Base-by-base conservation (phyloP, 2,888 invertebrate species). In the Nudaria mundana region DNA sequence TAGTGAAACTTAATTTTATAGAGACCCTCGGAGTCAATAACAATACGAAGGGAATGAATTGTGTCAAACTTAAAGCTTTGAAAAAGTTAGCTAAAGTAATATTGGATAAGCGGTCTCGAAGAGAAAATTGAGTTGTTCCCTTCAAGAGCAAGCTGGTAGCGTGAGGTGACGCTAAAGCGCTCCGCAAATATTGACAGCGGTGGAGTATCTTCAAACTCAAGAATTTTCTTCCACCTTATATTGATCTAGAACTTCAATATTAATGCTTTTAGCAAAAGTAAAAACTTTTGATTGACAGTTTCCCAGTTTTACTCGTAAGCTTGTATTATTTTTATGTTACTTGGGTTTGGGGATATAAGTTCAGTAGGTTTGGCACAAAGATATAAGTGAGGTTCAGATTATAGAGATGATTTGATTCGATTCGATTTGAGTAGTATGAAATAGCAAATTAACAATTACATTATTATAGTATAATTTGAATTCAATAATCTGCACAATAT, bases 131-230 rank as follows among this genome's bases (percentile, higher is more conserved):
- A 69, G 71, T 74, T 69, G 49, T 53, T 46, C 51, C 48, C 54
- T 60, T 58, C 40, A 51, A 52, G 49, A 51, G 50, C 52, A 42
- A 51, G 50, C 48, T 55, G 64, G 59, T 65, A 59, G 57, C 61
- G 67, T 61, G 63, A 63, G 68, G 69, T 68, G 71, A 51, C 60
- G 55, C 52, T 55, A 59, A 66, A 76, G 69, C 63, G 68, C 62
- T 69, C 44, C 39, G 54, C 69, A 73, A 79, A 79, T 76, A 78
- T 79, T 76, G 70, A 66, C 71, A 66, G 63, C 58, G 59, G 67
- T 55, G 47, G 55, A 69, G 67, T 60, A 64, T 62, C 53, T 55
- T 34, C 52, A 62, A 67, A 63, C 63, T 75, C 69, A 39, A 37
- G 60, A 63, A 60, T 66, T 66, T 72, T 58, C 61, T 51, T 44